Percentiles rank a stretch among this genome's conserved stretches.
phyloP scores from a whole-genome alignment of 2,797 vertebrate genomes.

The Oreonectes daqikongensis region DNA sequence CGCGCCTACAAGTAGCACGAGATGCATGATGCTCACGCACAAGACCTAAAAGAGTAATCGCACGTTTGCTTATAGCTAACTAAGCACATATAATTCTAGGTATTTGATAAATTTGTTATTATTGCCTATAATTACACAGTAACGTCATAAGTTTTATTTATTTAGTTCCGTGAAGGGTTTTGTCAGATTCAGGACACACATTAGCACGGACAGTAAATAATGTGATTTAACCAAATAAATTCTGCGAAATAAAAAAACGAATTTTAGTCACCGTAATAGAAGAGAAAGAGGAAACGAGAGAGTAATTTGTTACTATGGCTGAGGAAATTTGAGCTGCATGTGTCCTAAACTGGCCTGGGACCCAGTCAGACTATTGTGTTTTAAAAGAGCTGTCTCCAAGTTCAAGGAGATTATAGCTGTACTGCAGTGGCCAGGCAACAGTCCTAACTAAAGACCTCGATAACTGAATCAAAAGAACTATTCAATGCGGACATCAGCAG shows the following conservation, averaged over 20 bases:
- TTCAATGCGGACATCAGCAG: no score
- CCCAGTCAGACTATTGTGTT: slow-evolving; percentile 12
- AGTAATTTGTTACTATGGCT: neutral
- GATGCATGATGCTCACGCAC: neutral
- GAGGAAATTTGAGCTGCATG: slow-evolving; percentile 11
- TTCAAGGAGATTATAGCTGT: slow-evolving; percentile 12
- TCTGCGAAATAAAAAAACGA: neutral
- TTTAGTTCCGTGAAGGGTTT: neutral
- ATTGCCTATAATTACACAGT: no score
- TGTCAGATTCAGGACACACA: neutral
- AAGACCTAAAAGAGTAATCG: neutral
- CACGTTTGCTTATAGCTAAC: neutral
- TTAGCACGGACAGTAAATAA: neutral
- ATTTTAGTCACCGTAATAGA: neutral
- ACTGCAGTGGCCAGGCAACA: slow-evolving; percentile 45
- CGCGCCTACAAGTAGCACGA: neutral
- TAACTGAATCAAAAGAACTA: no score
- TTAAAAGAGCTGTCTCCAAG: neutral
- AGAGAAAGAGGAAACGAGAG: neutral
- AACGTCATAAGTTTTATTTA: neutral
- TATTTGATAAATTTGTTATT: neutral
- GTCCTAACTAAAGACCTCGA: neutral
- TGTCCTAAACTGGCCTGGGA: neutral
- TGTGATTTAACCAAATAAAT: neutral
- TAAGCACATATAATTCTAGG: neutral